phyloP scores from a whole-genome alignment of 2,113 vertebrate genomes.

The Ancistrus triradiatus region DNA sequence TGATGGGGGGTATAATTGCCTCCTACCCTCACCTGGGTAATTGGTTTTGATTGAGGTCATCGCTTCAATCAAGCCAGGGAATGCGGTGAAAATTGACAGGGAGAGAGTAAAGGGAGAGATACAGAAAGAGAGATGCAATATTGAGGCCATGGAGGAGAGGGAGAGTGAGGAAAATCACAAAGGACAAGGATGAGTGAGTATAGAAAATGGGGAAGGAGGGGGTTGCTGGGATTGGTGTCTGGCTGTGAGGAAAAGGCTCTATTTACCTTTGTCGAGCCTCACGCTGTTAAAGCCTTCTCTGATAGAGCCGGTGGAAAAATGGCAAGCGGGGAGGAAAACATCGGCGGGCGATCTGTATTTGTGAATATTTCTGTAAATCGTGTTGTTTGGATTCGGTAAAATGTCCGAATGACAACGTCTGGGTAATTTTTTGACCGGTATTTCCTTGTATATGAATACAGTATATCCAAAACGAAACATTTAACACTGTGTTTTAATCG shows the following conservation, averaged over 20 bases:
- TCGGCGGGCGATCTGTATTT: too few species aligned
- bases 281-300: constrained; percentile 33
- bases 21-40: constrained; percentile 79
- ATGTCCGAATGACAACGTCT: too few species aligned
- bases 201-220: constrained; percentile 31
- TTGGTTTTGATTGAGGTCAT: constrained; percentile 99
- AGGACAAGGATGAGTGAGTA: neutral
- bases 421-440: too few species aligned
- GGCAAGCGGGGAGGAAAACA: neutral
- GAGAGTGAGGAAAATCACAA: constrained; percentile 6
- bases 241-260: constrained; percentile 40
- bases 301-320: constrained; percentile 26
- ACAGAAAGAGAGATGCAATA: constrained; percentile 48
- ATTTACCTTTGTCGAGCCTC: constrained; percentile 28
- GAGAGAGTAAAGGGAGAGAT: constrained; percentile 47
- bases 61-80: constrained; percentile 80
- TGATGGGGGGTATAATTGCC: constrained; percentile 85
- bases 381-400: too few species aligned
- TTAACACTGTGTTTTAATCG: too few species aligned
- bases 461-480: too few species aligned
- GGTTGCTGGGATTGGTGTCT: constrained; percentile 24
- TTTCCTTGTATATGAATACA: too few species aligned
- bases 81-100: constrained; percentile 72
- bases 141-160: constrained; percentile 42
- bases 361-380: too few species aligned